Conservation (phyloP, 2,797 vertebrate genomes). For the Streptopelia turtur region DNA sequence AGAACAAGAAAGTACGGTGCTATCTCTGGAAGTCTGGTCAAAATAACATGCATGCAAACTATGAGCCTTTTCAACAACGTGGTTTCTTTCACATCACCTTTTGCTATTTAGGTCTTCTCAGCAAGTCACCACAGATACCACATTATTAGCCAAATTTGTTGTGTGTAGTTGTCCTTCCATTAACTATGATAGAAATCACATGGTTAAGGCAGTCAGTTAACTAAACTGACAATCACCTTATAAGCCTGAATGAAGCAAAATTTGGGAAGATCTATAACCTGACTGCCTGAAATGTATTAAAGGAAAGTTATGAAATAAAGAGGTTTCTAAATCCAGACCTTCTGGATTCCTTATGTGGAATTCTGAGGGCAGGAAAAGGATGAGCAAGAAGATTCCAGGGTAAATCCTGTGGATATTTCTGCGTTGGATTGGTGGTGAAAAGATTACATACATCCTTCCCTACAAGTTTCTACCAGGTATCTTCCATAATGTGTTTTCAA, state of each 20-base stretch:
- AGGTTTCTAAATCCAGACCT: not conserved
- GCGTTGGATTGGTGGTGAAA: not conserved
- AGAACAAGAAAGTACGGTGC: not conserved
- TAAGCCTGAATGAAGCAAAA: not conserved
- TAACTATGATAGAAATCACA: not conserved
- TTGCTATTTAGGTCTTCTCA: not conserved
- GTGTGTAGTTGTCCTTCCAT: not conserved
- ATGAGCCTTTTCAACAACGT: not conserved
- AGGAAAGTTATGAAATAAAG: not conserved
- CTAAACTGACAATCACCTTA: not conserved
- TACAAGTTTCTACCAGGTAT: not conserved
- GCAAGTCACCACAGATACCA: not conserved
- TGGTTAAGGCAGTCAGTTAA: not conserved
- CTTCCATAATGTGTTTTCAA: not conserved
- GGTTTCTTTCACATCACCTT: not conserved
- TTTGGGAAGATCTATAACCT: not conserved
- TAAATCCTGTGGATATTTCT: not conserved
- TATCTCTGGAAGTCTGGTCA: not conserved
- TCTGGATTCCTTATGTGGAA: not conserved
- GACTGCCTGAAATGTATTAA: not conserved
- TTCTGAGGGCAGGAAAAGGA: not conserved
- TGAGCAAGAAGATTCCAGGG: not conserved
- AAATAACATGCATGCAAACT: not conserved
- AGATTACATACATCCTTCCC: not conserved
- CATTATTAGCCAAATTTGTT: not conserved